These are phyloP conservation scores for Scaptomyza caliginosa DNA, from an alignment of 2,888 invertebrate genomes.

Conservation along the genomic window DNA sequence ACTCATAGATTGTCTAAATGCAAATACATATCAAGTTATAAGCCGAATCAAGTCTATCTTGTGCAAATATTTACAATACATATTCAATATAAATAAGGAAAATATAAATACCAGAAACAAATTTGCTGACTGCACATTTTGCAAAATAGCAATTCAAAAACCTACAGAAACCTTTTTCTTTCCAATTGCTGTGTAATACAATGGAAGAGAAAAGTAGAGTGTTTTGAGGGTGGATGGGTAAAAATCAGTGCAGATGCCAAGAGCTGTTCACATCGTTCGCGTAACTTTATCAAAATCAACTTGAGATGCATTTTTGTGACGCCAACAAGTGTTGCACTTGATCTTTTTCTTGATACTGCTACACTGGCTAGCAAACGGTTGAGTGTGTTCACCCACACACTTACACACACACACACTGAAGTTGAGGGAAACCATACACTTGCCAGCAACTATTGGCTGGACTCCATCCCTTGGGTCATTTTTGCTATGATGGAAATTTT, in stretches of 20 bases:
- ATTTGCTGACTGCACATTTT: constrained; percentile 17
- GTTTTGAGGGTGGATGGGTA: background rate
- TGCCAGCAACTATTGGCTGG: constrained; percentile 3
- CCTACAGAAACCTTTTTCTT: constrained; percentile 4
- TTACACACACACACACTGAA: background rate
- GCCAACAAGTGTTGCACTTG: constrained; percentile 79
- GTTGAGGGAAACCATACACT: constrained; percentile 6
- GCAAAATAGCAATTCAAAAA: constrained; percentile 15
- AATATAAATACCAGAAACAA: background rate
- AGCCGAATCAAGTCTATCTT: background rate
- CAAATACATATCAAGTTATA: background rate
- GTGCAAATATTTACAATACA: background rate
- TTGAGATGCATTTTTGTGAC: constrained; percentile 69
- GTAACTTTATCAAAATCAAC: constrained; percentile 64
- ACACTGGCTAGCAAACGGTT: constrained; percentile 39
- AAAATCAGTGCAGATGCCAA: constrained; percentile 39
- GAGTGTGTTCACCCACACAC: constrained; percentile 49
- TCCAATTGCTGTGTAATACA: constrained; percentile 9
- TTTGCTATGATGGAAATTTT: constrained; percentile 48
- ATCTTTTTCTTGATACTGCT: constrained; percentile 68
- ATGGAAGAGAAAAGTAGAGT: background rate
- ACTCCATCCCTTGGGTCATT: constrained; percentile 8
- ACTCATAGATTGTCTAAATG: background rate
- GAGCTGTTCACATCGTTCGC: constrained; percentile 42
- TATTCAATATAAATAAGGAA: background rate